Percentiles rank a stretch among this genome's conserved stretches.
Evolutionary conservation across 2,797 vertebrate species (phyloP).

Genomic region (Danio jaintianensis): DNA sequence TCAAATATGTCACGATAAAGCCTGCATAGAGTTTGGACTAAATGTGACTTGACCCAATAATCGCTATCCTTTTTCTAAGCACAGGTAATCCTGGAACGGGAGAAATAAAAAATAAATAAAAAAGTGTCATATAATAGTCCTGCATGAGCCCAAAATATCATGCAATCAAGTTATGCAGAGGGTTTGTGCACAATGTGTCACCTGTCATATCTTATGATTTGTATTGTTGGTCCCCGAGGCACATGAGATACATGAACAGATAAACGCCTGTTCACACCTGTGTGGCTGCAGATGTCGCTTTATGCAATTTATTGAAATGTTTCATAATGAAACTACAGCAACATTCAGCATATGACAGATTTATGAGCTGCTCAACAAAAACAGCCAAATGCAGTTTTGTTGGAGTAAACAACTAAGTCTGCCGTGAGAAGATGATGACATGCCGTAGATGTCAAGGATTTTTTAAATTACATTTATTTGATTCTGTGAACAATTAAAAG

Average conservation of each 20-base stretch:
- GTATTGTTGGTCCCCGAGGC: background rate
- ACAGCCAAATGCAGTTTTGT: background rate
- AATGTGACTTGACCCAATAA: background rate
- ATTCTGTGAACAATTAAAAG: too few species aligned
- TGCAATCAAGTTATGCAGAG: background rate
- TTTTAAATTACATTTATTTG: too few species aligned
- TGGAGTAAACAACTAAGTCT: background rate
- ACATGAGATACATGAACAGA: constrained; percentile 3
- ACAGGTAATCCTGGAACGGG: background rate
- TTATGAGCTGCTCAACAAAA: background rate
- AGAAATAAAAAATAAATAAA: background rate
- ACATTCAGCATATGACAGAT: background rate
- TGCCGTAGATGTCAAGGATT: too few species aligned
- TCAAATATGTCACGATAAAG: too few species aligned
- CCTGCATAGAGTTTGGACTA: too few species aligned
- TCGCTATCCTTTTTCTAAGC: background rate
- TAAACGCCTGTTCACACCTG: background rate
- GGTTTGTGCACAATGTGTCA: background rate
- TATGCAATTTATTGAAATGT: background rate
- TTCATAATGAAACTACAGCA: background rate
- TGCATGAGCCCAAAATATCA: background rate
- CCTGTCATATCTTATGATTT: background rate
- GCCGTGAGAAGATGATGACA: background rate
- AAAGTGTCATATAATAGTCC: background rate
- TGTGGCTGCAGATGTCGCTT: background rate